Evolutionary conservation across 2,113 vertebrate species (phyloP).

Genomic region (Mesembrinibis cayennensis): DNA sequence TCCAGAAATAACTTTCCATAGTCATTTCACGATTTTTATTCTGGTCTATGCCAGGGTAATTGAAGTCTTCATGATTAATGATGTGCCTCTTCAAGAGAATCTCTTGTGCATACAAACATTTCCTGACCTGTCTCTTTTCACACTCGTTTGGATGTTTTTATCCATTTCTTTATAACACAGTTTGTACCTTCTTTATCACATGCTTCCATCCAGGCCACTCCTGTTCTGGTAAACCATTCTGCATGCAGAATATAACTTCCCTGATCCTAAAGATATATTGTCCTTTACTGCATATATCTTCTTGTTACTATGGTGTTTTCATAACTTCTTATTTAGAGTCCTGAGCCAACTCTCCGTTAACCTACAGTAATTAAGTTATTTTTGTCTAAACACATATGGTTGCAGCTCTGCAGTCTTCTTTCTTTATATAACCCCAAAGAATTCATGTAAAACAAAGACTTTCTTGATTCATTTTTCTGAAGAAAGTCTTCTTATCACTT

Average conservation of each 20-base stretch:
- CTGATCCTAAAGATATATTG: neutral
- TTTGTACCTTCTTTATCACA: neutral
- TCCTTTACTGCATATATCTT: neutral
- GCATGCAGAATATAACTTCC: neutral
- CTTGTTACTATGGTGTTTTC: constrained; percentile 25
- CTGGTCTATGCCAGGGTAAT: neutral
- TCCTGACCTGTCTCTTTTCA: neutral
- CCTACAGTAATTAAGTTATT: constrained; percentile 49
- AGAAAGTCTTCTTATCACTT: neutral
- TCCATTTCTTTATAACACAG: neutral
- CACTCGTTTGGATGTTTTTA: neutral
- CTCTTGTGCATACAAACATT: neutral
- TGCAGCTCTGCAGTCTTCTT: neutral
- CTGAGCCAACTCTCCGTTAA: constrained; percentile 8
- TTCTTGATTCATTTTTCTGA: neutral
- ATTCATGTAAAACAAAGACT: neutral
- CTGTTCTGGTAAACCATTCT: neutral
- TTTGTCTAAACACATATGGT: constrained; percentile 44
- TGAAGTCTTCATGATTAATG: constrained; percentile 57
- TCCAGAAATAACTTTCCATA: constrained; percentile 25
- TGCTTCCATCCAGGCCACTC: neutral
- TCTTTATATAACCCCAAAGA: neutral
- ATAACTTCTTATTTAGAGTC: neutral
- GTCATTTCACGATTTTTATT: constrained; percentile 21
- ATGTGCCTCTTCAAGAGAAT: constrained; percentile 28